Conservation (phyloP, 2,888 invertebrate species). For the Pasiphila rectangulata region DNA sequence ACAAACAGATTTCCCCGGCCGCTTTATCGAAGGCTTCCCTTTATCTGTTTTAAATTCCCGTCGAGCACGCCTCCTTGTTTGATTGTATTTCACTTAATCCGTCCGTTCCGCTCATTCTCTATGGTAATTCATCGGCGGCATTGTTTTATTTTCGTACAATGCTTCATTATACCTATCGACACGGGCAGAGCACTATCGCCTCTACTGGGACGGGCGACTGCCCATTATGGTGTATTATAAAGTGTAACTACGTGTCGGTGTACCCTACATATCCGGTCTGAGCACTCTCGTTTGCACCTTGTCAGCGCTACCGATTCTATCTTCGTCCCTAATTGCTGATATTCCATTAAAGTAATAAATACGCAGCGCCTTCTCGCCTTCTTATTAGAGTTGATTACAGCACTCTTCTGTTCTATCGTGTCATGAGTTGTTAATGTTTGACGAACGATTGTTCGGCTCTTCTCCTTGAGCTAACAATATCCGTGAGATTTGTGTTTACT, state of each 20-base stretch:
- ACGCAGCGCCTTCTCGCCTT: constrained; percentile 71
- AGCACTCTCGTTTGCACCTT: constrained; percentile 79
- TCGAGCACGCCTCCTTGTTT: constrained; percentile 66
- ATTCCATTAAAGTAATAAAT: constrained; percentile 79
- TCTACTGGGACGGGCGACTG: constrained; percentile 39
- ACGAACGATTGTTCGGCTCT: constrained; percentile 57
- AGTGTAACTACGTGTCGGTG: constrained; percentile 41
- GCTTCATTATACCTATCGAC: constrained; percentile 39
- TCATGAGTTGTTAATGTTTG: constrained; percentile 68
- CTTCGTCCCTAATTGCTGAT: constrained; percentile 75
- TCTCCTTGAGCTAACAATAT: constrained; percentile 56
- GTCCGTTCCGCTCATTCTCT: constrained; percentile 74
- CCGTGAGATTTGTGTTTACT: constrained; percentile 58
- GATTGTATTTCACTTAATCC: constrained; percentile 76
- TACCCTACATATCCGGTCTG: constrained; percentile 65
- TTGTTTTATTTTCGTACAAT: constrained; percentile 70
- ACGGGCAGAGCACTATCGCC: constrained; percentile 38
- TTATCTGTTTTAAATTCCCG: constrained; percentile 55
- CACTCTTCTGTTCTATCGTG: constrained; percentile 71
- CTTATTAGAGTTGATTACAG: constrained; percentile 72
- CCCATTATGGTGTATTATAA: constrained; percentile 35
- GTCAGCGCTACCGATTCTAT: constrained; percentile 78
- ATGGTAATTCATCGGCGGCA: constrained; percentile 73
- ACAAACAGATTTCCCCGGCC: constrained; percentile 48
- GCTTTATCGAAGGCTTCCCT: constrained; percentile 43